phyloP scores from a whole-genome alignment of 2,113 vertebrate genomes.

The Cheilinus undulatus region DNA sequence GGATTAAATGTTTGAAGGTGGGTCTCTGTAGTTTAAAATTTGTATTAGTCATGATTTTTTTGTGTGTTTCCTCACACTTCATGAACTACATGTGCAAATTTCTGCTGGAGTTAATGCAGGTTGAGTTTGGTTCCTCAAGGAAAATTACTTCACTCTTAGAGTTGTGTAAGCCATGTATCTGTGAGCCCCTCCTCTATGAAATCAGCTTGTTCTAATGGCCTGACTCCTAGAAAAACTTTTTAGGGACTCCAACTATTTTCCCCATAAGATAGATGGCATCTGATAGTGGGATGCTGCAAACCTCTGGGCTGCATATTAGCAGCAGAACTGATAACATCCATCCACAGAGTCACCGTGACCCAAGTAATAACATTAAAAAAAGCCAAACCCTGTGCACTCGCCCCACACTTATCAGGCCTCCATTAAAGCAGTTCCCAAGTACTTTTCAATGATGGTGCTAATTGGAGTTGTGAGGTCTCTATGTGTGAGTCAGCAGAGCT shows the following conservation, averaged over 20 bases:
- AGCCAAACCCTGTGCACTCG: conserved; percentile 35
- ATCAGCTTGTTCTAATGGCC: not conserved
- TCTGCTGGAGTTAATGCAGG: too few relatives aligned
- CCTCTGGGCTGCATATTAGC: conserved; percentile 37
- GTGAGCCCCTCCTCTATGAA: not conserved
- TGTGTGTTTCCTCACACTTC: too few relatives aligned
- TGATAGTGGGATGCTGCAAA: not conserved
- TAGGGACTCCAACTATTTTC: conserved; percentile 7
- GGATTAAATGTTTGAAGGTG: too few relatives aligned
- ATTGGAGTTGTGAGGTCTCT: conserved; percentile 53
- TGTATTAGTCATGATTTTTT: too few relatives aligned
- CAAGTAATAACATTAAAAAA: conserved; percentile 56
- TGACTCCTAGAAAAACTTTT: conserved; percentile 20
- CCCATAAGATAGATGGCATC: conserved; percentile 18
- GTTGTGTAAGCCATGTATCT: not conserved
- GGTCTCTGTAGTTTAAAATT: too few relatives aligned
- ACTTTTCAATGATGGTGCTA: conserved; percentile 60
- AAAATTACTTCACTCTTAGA: too few relatives aligned
- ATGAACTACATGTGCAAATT: too few relatives aligned
- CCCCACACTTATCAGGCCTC: conserved; percentile 38
- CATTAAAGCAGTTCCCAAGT: conserved; percentile 63
- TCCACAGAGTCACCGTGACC: conserved; percentile 50
- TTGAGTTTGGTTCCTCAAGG: too few relatives aligned
- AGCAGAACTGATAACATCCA: conserved; percentile 50
- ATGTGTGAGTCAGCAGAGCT: conserved; percentile 63